These are phyloP conservation scores for Tipula vernalis DNA, from an alignment of 2,888 invertebrate genomes.

Conservation along the genomic window DNA sequence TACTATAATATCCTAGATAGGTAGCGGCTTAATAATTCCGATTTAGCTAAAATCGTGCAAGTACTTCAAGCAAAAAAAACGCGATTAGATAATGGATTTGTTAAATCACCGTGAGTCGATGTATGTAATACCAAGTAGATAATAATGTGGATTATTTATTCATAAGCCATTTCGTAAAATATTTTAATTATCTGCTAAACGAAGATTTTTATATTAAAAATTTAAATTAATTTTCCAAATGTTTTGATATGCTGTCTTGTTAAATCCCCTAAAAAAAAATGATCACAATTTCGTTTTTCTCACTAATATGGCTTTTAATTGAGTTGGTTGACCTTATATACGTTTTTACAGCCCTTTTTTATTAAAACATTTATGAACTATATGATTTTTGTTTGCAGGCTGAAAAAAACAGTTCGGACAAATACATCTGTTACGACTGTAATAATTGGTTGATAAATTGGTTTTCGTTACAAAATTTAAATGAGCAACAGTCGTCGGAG, in stretches of 20 bases:
- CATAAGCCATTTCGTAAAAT: neutral
- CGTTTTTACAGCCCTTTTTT: conserved; percentile 8
- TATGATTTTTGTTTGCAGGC: conserved; percentile 24
- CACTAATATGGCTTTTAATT: neutral
- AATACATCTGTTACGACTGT: conserved; percentile 34
- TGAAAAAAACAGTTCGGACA: conserved; percentile 28
- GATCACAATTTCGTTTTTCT: neutral
- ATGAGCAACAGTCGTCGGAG: conserved; percentile 16
- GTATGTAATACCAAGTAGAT: neutral
- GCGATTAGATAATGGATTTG: too few relatives aligned
- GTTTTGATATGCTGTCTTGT: neutral
- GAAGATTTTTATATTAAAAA: neutral
- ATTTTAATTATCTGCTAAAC: neutral
- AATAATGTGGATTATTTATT: neutral
- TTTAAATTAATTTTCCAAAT: neutral
- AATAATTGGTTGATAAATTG: conserved; percentile 36
- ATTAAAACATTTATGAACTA: neutral
- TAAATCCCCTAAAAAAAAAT: neutral
- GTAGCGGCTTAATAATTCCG: too few relatives aligned
- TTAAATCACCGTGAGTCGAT: too few relatives aligned
- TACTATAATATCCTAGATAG: too few relatives aligned
- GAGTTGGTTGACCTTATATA: neutral
- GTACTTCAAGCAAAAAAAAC: too few relatives aligned
- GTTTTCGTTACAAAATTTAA: conserved; percentile 33
- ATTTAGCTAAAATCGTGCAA: too few relatives aligned